Base-by-base conservation (phyloP, 2,113 vertebrate species). In the Mastomys coucha region DNA sequence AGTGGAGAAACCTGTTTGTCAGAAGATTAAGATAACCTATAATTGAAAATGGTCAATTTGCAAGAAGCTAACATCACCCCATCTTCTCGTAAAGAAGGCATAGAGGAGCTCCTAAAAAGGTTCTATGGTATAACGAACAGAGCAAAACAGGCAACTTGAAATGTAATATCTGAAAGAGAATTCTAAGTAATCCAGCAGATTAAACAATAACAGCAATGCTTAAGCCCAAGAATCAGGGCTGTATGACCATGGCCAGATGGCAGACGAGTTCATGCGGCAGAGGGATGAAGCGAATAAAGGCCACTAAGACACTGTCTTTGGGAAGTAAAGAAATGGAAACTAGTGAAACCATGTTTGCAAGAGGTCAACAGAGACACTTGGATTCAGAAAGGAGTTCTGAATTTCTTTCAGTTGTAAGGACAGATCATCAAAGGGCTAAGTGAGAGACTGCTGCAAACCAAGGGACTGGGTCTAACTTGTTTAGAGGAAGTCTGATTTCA, bases 1-100 rank as follows among this genome's bases (percentile, higher is more conserved):
- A 1, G 3, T 28, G 7, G 1, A 85, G 60, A 67, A 33, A 86
- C 6, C 33, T 93, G 10, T 91, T 91, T 33, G 60, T 82, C 65
- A 90, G 92, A 97, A 85, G 51, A 76, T 96, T 93, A 95, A 89
- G 14, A 94, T 94, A 80, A 80, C 51, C n/a, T 72, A 87, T 26
- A 75, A 86, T 51, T 87, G 51, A 92, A 93, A 96, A 86, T 51
- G 22, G 77, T 45, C 88, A 56, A 96, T 91, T 85, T 96, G 77
- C 22, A 95, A 92, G 84, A 95, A 93, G 33, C n/a, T 95, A 97
- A 89, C 36, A 70, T n/a, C 88, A 75, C 2, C n/a, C 58, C 8
- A 91, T 75, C 11, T 88, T 95, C 92, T 89, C 20, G 4, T 84
- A 33, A 82, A 97, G 63, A 84, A 6, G 72, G 88, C 24, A 88